Percentiles rank a stretch among this genome's conserved stretches.
Conservation (phyloP, 1,140 invertebrate genomes). For the Melanaphis sacchari region DNA sequence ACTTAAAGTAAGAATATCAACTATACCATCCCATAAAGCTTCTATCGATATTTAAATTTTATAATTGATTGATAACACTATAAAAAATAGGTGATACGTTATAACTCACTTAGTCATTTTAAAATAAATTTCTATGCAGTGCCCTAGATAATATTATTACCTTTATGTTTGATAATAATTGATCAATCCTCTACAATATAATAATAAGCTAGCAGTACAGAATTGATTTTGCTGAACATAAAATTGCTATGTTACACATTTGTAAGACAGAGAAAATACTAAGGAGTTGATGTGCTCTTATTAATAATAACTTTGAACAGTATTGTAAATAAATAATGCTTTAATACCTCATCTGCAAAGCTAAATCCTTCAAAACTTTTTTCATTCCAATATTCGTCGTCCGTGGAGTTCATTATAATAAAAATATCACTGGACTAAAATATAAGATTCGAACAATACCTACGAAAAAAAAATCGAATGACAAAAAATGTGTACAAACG, state of each 20-base stretch:
- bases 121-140: not conserved
- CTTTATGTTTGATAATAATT: not conserved
- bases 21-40: not conserved
- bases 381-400: constrained; percentile 60
- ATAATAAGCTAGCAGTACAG: not conserved
- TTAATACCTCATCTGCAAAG: constrained; percentile 59
- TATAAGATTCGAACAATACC: not conserved
- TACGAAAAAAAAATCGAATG: not conserved
- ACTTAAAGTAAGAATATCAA: not conserved
- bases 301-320: not conserved
- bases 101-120: not conserved
- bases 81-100: not conserved
- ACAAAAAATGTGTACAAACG: not conserved
- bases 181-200: not conserved
- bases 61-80: not conserved
- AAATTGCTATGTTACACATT: not conserved
- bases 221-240: no score
- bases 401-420: constrained; percentile 57
- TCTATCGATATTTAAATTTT: not conserved
- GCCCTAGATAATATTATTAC: not conserved
- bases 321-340: not conserved
- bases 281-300: not conserved
- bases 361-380: constrained; percentile 59
- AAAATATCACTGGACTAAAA: not conserved
- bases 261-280: not conserved